Evolutionary conservation across 2,113 vertebrate genomes (phyloP), one percentile per base, ranked within the genome.

Genomic region (Petrocephalus zakoni): DNA sequence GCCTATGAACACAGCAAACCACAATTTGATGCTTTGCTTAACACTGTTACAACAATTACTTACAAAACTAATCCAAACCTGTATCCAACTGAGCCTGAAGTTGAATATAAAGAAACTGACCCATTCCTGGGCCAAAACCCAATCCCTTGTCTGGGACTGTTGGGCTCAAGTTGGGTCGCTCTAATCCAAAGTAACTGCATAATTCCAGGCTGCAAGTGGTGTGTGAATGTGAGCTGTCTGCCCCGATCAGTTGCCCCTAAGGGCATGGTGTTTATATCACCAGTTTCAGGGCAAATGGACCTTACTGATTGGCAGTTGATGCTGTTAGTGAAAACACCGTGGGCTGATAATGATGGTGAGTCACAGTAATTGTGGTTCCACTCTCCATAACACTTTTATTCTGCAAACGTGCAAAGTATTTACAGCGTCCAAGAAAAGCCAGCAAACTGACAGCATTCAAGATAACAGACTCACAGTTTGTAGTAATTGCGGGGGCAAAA

Each of bases 51-150:
- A 29, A 37, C 13, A 75, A 34, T 37, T 37, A 17, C 29, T 37
- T 5, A 19, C 13, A 58, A 61, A 61, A 61, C 56, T 61, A 61
- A 61, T 8, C 56, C 58, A 19, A 88, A 46, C 19, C 87, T 90
- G 91, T 86, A 89, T 89, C 85, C 75, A 55, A 82, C 87, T 2
- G 89, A 91, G 89, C 83, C 89, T 88, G 89, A 90, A 88, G 68
- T 22, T 42, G 42, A 42, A 42, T 42, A 42, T 42, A 42, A 42
- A 42, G 42, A 3, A 42, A 42, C 42, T 42, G 42, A 42, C 42
- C 42, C 42, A 42, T 42, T 88, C 47, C 86, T n/a, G 46, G 84
- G 29, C 56, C 56, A 22, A 61, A 61, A 61, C 56, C 42, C 42
- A 42, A 42, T 1, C 1, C 42, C 42, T 42, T 42, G 42, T 42